These are phyloP conservation scores for Dinothrombium tinctorium DNA, from an alignment of 1,140 invertebrate genomes.

Conservation along the genomic window DNA sequence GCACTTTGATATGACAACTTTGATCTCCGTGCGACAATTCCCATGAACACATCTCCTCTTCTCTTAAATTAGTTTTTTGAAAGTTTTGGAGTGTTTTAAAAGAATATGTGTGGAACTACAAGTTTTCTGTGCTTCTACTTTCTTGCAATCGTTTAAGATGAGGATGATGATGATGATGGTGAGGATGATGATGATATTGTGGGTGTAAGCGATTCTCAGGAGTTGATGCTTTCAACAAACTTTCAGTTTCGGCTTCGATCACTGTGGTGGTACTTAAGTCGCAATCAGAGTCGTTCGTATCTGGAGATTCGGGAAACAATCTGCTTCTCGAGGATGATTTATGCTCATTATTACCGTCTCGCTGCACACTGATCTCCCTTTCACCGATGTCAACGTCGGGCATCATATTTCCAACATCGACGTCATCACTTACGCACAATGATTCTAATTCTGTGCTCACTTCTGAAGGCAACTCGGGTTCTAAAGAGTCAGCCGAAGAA, in stretches of 20 bases:
- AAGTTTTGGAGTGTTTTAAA: too few species aligned
- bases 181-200: conserved; percentile 18
- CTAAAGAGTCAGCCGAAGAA: conserved; percentile 9
- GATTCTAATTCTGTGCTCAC: conserved; percentile 10
- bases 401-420: not conserved
- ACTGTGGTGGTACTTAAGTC: conserved; percentile 14
- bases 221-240: conserved; percentile 21
- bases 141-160: too few species aligned
- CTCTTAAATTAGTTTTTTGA: too few species aligned
- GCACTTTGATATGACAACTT: too few species aligned
- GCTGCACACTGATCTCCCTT: not conserved
- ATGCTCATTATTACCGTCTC: not conserved
- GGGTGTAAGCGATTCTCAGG: conserved; percentile 23
- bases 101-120: too few species aligned
- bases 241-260: conserved; percentile 9
- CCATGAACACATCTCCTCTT: too few species aligned
- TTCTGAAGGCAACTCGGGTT: conserved; percentile 6
- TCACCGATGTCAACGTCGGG: not conserved
- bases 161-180: conserved; percentile 9
- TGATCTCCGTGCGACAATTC: too few species aligned
- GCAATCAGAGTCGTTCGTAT: conserved; percentile 11
- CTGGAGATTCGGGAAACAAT: not conserved
- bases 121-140: too few species aligned
- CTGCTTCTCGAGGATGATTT: not conserved
- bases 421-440: conserved; percentile 7